Conservation (phyloP, 2,797 vertebrate species). For the Salarias fasciatus region DNA sequence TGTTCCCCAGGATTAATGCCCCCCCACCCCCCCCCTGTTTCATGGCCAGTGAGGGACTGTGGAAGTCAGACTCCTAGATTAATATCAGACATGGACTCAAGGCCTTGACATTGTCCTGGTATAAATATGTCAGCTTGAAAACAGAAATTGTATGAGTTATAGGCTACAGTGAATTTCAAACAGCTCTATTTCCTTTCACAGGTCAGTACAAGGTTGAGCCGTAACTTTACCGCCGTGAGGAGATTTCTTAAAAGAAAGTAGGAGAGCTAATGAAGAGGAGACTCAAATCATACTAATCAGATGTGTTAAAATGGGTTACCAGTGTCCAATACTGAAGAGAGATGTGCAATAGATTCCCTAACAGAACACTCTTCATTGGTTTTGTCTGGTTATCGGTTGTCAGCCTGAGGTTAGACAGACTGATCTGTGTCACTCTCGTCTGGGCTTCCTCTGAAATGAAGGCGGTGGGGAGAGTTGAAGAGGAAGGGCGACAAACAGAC, state of each 20-base stretch:
- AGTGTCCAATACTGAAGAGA: constrained; percentile 19
- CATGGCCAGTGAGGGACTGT: constrained; percentile 61
- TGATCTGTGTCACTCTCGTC: constrained; percentile 28
- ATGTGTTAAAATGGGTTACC: constrained; percentile 26
- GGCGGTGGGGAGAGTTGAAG: constrained; percentile 20
- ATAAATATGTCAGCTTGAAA: constrained; percentile 66
- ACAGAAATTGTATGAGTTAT: constrained; percentile 63
- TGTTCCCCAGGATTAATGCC: constrained; percentile 68
- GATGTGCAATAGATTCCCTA: constrained; percentile 19
- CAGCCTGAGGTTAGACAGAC: constrained; percentile 57
- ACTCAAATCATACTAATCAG: constrained; percentile 36
- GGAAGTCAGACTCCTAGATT: constrained; percentile 56
- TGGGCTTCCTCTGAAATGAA: constrained; percentile 18
- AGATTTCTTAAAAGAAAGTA: constrained; percentile 16
- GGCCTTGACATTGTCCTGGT: constrained; percentile 69
- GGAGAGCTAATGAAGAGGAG: constrained; percentile 24
- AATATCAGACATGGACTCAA: constrained; percentile 58
- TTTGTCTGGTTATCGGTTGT: constrained; percentile 61
- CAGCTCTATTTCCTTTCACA: constrained; percentile 55
- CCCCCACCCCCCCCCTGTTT: constrained; percentile 51
- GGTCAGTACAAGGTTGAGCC: constrained; percentile 60
- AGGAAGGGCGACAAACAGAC: constrained; percentile 57
- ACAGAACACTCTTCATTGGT: constrained; percentile 35
- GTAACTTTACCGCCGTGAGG: constrained; percentile 25
- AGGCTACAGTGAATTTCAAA: constrained; percentile 54